Conservation (phyloP, 1,140 invertebrate species). For the Aphaenogaster ashmeadi region DNA sequence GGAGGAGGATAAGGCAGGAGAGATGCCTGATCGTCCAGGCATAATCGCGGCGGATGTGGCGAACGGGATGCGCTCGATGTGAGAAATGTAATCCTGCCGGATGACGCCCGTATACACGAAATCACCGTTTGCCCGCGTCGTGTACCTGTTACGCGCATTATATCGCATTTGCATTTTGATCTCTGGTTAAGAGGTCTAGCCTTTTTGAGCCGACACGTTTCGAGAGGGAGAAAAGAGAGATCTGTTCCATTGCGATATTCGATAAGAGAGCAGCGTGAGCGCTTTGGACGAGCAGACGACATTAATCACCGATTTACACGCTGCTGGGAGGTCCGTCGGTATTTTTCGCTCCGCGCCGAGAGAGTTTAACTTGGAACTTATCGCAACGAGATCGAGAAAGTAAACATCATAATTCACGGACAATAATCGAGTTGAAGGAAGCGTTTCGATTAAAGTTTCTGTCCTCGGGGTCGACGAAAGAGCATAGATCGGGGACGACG, state of each 20-base stretch:
- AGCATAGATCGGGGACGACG: not conserved
- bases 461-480: not conserved
- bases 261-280: not conserved
- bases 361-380: slow-evolving; percentile 20
- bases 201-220: slow-evolving; percentile 8
- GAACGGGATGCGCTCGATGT: slow-evolving; percentile 39
- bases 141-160: not conserved
- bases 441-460: slow-evolving; percentile 27
- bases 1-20: not conserved
- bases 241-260: slow-evolving; percentile 17
- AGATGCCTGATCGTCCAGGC: not conserved
- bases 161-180: slow-evolving; percentile 63
- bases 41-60: slow-evolving; percentile 46
- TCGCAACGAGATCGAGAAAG: slow-evolving; percentile 25
- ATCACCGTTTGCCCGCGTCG: slow-evolving; percentile 30
- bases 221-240: not conserved
- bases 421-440: slow-evolving; percentile 30
- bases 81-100: slow-evolving; percentile 51
- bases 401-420: slow-evolving; percentile 25
- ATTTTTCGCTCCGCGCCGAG: slow-evolving; percentile 18
- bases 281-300: slow-evolving; percentile 9
- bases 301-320: slow-evolving; percentile 49
- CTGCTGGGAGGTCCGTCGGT: slow-evolving; percentile 19
- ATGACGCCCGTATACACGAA: slow-evolving; percentile 40
- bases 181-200: slow-evolving; percentile 46